Evolutionary conservation across 2,888 invertebrate species (phyloP), one percentile per base, ranked within the genome.

Genomic region (Bhutanitis thaidina): DNA sequence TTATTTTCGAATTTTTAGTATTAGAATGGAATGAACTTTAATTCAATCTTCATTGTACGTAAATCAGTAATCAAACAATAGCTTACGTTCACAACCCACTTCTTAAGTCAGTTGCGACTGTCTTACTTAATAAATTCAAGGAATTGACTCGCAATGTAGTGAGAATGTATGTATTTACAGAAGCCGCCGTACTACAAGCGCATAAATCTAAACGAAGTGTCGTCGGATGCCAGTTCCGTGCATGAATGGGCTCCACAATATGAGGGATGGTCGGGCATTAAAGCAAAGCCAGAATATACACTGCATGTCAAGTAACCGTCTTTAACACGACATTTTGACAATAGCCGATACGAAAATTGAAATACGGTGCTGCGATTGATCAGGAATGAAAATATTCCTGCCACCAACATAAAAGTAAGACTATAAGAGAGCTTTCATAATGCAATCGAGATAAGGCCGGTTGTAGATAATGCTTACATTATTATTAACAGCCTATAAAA

Each of bases 181-280:
- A 77, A 85, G 87, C 85, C 81, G 85, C 77, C 74, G 72, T 62
- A 71, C 77, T 76, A 80, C 71, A 66, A 65, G 70, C 60, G 73
- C 76, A 88, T 88, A 88, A 88, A 88, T 88, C 88, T 86, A 83
- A 77, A 71, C 70, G 69, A 60, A 77, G 80, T 82, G 84, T 85
- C 84, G 71, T 77, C 67, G 67, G 62, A 69, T 69, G 68, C 69
- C 65, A 62, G 59, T 64, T 61, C 57, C 64, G 59, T 70, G 52
- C 75, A 67, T 85, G 81, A 86, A 87, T 84, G 79, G 83, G 0
- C 61, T 62, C 55, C 61, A 56, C 62, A 69, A 72, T 84, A 88
- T 87, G 88, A 87, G 68, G 77, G 85, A 87, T 86, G 75, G 71
- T 67, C 77, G 61, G 57, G 68, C 66, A 67, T 71, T 71, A 69